These are phyloP conservation scores for Campoplex nolae DNA, from an alignment of 2,888 invertebrate species.

Conservation along the genomic window DNA sequence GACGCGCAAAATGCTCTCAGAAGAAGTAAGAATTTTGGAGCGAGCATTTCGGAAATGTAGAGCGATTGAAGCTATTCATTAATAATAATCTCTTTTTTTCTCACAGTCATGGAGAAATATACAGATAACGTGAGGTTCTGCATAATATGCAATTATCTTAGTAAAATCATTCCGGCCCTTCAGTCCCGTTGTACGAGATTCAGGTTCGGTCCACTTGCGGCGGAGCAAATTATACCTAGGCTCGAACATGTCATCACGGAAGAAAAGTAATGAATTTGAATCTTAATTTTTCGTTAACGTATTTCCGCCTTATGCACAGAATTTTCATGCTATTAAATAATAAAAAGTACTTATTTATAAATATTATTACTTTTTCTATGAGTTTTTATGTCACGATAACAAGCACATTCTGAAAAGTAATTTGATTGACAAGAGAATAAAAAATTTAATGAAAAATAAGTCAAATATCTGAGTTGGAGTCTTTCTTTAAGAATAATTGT, in stretches of 20 bases:
- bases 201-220: slow-evolving; percentile 95
- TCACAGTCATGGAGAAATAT: slow-evolving; percentile 98
- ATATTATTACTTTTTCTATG: no score
- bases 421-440: no score
- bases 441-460: no score
- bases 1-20: slow-evolving; percentile 99
- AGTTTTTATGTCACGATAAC: no score
- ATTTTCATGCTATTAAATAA: slow-evolving; percentile 27
- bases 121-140: slow-evolving; percentile 99
- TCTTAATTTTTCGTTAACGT: background rate
- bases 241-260: slow-evolving; percentile 92
- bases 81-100: slow-evolving; percentile 4
- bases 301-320: no score
- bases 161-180: slow-evolving; percentile 99
- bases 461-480: background rate
- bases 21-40: slow-evolving; percentile 88
- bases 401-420: background rate
- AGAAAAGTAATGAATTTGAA: slow-evolving; percentile 88
- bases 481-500: background rate
- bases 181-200: slow-evolving; percentile 99
- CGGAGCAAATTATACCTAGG: slow-evolving; percentile 95
- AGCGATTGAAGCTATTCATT: background rate
- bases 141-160: slow-evolving; percentile 99
- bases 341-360: no score
- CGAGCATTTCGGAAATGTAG: background rate